Conservation (phyloP, 2,797 vertebrate genomes). For the Apodemus agrarius region DNA sequence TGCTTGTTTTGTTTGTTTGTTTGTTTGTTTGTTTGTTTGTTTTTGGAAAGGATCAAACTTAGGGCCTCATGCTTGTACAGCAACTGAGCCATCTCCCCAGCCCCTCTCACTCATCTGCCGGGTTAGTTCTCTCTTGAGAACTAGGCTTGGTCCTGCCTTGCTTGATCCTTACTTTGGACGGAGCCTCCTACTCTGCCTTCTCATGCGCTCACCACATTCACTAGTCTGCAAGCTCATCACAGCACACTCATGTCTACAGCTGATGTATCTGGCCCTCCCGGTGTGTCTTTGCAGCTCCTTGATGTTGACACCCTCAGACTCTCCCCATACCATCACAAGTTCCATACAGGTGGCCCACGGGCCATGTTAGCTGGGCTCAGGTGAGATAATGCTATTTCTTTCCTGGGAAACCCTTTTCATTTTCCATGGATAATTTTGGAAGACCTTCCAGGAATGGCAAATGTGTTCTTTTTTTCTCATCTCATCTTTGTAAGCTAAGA, state of each 20-base stretch:
- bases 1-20: background rate
- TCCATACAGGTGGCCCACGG: background rate
- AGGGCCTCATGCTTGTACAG: background rate
- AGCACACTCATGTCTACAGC: background rate
- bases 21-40: background rate
- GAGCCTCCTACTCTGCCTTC: background rate
- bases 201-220: background rate
- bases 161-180: background rate
- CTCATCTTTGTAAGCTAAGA: background rate
- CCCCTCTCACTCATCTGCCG: background rate
- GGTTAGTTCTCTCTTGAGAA: background rate
- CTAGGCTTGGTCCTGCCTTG: background rate
- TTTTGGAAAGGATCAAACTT: background rate
- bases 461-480: background rate
- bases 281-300: background rate
- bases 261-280: background rate
- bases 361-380: background rate
- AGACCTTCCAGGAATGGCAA: background rate
- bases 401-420: background rate
- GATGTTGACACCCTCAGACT: background rate
- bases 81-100: background rate
- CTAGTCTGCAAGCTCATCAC: background rate
- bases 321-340: background rate
- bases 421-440: background rate
- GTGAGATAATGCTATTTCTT: background rate